Conservation (phyloP, 1,140 invertebrate genomes). For the Papilio polytes region DNA sequence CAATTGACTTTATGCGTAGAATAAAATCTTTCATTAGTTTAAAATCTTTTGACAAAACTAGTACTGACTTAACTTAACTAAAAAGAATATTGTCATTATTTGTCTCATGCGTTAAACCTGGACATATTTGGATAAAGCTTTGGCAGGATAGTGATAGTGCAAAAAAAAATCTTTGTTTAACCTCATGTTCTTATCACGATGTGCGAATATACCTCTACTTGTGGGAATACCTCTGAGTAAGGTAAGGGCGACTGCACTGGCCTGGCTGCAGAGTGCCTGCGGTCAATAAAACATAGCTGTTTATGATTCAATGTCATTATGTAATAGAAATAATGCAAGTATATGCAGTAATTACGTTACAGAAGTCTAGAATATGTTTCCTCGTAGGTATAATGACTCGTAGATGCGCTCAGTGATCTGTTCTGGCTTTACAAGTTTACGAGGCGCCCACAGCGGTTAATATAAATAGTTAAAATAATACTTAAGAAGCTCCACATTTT, state of each 20-base stretch:
- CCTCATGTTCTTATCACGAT: neutral
- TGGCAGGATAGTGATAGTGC: too few species aligned
- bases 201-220: neutral
- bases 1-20: too few species aligned
- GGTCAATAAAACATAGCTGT: neutral
- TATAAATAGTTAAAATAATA: neutral
- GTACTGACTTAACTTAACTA: too few species aligned
- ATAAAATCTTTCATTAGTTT: too few species aligned
- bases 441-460: neutral
- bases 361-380: neutral
- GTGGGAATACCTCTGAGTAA: slow-evolving; percentile 4
- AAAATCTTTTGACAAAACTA: too few species aligned
- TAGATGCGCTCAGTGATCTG: neutral
- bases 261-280: neutral
- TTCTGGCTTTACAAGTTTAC: neutral
- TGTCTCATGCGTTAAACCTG: too few species aligned
- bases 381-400: neutral
- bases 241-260: neutral
- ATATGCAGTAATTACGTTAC: neutral
- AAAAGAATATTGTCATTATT: too few species aligned
- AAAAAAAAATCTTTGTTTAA: too few species aligned
- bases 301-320: slow-evolving; percentile 11
- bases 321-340: neutral
- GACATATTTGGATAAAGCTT: too few species aligned
- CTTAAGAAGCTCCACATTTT: neutral